Base-by-base conservation (phyloP, 30 jellyfish, hydroid and myxozoan species). In the Sanderia malayensis region DNA sequence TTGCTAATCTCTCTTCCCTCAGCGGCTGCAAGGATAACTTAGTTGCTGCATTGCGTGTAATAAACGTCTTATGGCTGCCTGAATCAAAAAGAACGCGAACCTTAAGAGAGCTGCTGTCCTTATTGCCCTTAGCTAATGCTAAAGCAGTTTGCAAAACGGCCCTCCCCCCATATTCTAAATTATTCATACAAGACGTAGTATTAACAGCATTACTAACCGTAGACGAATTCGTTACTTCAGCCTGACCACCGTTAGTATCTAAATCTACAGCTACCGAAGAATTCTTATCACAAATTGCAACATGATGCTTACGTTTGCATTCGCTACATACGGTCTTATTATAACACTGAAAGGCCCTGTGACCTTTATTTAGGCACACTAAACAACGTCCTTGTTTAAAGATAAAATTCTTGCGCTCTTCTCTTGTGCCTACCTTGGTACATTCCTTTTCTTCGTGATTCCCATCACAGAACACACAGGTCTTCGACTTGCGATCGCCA, bases 101-200 rank as follows among this genome's bases (percentile, higher is more conserved):
- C 70, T 33, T 74, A 13, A 61, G 28, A 8, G 28, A n/a, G n/a
- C n/a, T n/a, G n/a, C n/a, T 60, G 53, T 61, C 1, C 1, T 31
- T 18, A 15, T 32, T 25, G 31, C 87, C 87, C 17, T 46, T 44
- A 19, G 46, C 87, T 23, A 41, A 31, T 23, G 62, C 71, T 27
- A 44, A 57, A 2, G 87, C 87, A 13, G 87, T 76, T 66, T 76
- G 87, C 87, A 76, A 44, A n/a, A 62, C 69, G 11, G 80, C 87
- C 47, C 80, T 46, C 61, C 79, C 65, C 76, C 87, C 87, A 46
- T 28, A n/a, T n/a, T n/a, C n/a, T n/a, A n/a, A 28, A 6, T 55
- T 44, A 26, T 71, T 70, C 61, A 76, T 20, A 61, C 87, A 76
- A 25, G 87, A 59, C 23, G 79, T 61, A 31, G 79, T 49, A 25